Base-by-base conservation (phyloP, 1,140 invertebrate species). In the Radopholus similis region DNA sequence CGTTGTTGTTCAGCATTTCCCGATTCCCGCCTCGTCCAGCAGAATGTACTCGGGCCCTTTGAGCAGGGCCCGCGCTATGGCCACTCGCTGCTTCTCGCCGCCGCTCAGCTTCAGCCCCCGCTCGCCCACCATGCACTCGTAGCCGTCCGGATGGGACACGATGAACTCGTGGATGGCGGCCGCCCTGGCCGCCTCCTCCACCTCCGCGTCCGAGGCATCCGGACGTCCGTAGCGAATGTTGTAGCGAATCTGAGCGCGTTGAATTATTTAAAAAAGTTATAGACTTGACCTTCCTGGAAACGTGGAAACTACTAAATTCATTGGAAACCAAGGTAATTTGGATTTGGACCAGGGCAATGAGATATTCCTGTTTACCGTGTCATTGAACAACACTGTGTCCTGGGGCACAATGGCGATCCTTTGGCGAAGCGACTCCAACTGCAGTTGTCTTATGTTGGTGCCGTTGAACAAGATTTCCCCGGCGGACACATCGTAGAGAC, bases 311-410 rank as follows among this genome's bases (percentile, higher is more conserved):
- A 54, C 11, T 15, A 11, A 23, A 23, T 18, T 54, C 15, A 18
- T 11, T 11, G 15, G 40, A 42, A 42, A n/a, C n/a, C 40, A 42
- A n/a, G n/a, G n/a, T n/a, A n/a, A n/a, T n/a, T n/a, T n/a, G n/a
- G n/a, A n/a, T n/a, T n/a, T n/a, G n/a, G n/a, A n/a, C n/a, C n/a
- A n/a, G n/a, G n/a, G n/a, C n/a, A n/a, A n/a, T n/a, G n/a, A n/a
- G n/a, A n/a, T n/a, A n/a, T n/a, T n/a, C n/a, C n/a, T n/a, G n/a
- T n/a, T n/a, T n/a, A n/a, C n/a, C n/a, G 90, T 89, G 78, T 93
- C 91, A 83, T 97, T 97, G 80, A 97, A 97, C 0, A 97, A 87
- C 26, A 97, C 93, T 15, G 93, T 96, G 80, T 97, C 95, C 84
- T 97, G 95, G 1, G 93, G 93, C 35, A 97, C 94, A 28, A 97